These are phyloP conservation scores for Apodemus speciosus DNA, from an alignment of 2,113 vertebrate genomes.

Conservation along the genomic window DNA sequence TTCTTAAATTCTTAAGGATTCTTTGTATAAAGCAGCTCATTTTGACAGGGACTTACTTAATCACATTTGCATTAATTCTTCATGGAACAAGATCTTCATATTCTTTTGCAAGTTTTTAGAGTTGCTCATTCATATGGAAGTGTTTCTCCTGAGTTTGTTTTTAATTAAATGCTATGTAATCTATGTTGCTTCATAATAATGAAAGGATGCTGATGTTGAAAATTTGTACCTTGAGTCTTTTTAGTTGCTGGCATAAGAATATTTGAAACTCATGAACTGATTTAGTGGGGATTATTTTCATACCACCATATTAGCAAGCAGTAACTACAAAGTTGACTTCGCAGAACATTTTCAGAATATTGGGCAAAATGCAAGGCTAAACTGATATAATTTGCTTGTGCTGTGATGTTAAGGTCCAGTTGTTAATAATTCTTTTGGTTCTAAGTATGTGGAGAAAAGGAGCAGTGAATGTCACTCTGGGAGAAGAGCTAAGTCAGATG, in stretches of 20 bases:
- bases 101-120: conserved; percentile 58
- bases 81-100: background rate
- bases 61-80: conserved; percentile 51
- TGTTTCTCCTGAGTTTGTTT: conserved; percentile 33
- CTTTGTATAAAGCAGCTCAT: conserved; percentile 47
- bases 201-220: conserved; percentile 30
- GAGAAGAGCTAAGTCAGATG: conserved; percentile 72
- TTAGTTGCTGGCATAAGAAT: conserved; percentile 36
- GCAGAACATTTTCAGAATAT: conserved; percentile 49
- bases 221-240: conserved; percentile 56
- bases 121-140: conserved; percentile 27
- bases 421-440: conserved; percentile 70
- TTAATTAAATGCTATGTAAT: conserved; percentile 56
- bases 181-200: conserved; percentile 46
- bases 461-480: conserved; percentile 54
- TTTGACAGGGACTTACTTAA: conserved; percentile 50
- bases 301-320: background rate
- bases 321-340: conserved; percentile 41
- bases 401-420: conserved; percentile 50
- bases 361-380: conserved; percentile 59
- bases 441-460: conserved; percentile 64
- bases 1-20: conserved; percentile 40
- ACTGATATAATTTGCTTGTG: conserved; percentile 34
- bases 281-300: conserved; percentile 54
- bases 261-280: conserved; percentile 39